Evolutionary conservation across 2,113 vertebrate genomes (phyloP).

Genomic region (Lampris megalopsis): DNA sequence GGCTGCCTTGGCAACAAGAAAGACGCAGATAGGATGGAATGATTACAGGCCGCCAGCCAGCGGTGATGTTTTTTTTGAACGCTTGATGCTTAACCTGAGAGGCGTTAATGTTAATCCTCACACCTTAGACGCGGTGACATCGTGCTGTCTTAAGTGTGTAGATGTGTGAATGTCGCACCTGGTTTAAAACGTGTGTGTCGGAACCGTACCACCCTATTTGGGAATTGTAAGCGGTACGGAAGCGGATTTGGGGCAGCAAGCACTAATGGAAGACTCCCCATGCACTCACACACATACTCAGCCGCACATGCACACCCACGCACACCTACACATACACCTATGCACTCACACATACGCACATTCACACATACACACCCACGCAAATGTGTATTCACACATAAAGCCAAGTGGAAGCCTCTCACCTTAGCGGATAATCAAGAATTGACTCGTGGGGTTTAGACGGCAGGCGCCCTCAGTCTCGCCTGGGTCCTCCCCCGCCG

Average conservation of each 20-base stretch:
- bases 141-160: constrained; percentile 5
- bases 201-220: constrained; percentile 45
- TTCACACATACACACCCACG: too few species aligned
- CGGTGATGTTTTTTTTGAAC: constrained; percentile 25
- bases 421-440: constrained; percentile 32
- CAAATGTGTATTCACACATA: not conserved
- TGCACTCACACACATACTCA: too few species aligned
- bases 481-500: constrained; percentile 9
- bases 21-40: constrained; percentile 31
- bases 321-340: too few species aligned
- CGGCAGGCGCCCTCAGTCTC: constrained; percentile 4
- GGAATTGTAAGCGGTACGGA: constrained; percentile 49
- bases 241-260: constrained; percentile 58
- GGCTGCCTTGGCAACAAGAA: constrained; percentile 55
- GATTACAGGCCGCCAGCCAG: constrained; percentile 4
- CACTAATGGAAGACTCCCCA: constrained; percentile 29
- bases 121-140: constrained; percentile 22
- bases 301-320: too few species aligned
- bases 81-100: constrained; percentile 16
- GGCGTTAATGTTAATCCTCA: constrained; percentile 31
- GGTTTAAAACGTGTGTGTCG: too few species aligned
- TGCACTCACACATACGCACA: too few species aligned
- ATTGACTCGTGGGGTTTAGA: constrained; percentile 34
- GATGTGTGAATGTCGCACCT: constrained; percentile 33
- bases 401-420: constrained; percentile 35